Percentiles rank a stretch among this genome's conserved stretches.
These are phyloP conservation scores for Euzetes globulus DNA, from an alignment of 2,888 invertebrate genomes.

Conservation along the genomic window DNA sequence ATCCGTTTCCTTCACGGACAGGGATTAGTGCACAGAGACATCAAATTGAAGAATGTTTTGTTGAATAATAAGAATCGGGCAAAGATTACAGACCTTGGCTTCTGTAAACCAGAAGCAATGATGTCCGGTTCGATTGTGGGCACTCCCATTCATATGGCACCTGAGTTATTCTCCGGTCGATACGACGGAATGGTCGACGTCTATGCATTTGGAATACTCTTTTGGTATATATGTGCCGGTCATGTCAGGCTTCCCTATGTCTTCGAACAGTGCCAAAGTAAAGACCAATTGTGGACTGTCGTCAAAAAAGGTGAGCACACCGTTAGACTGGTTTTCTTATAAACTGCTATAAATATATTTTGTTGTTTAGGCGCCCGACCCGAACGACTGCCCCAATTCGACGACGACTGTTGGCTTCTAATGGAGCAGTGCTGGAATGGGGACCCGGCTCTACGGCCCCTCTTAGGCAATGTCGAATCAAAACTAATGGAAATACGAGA, in stretches of 20 bases:
- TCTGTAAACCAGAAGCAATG: constrained; percentile 81
- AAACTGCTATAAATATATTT: not conserved
- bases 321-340: not conserved
- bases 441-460: constrained; percentile 63
- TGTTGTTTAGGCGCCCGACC: constrained; percentile 63
- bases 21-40: constrained; percentile 78
- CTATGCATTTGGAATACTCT: constrained; percentile 79
- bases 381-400: constrained; percentile 65
- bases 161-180: constrained; percentile 69
- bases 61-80: constrained; percentile 65
- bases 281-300: constrained; percentile 75
- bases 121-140: constrained; percentile 83
- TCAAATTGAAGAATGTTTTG: constrained; percentile 80
- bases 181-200: constrained; percentile 79
- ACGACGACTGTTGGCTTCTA: constrained; percentile 69
- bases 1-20: constrained; percentile 80
- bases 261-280: constrained; percentile 74
- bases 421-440: constrained; percentile 78
- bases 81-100: constrained; percentile 76
- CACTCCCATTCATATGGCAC: constrained; percentile 85
- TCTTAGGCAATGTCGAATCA: constrained; percentile 69
- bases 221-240: constrained; percentile 83
- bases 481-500: constrained; percentile 55
- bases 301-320: constrained; percentile 64
- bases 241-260: constrained; percentile 66